phyloP scores from a whole-genome alignment of 2,888 invertebrate genomes.

The Standfussiana lucernea region DNA sequence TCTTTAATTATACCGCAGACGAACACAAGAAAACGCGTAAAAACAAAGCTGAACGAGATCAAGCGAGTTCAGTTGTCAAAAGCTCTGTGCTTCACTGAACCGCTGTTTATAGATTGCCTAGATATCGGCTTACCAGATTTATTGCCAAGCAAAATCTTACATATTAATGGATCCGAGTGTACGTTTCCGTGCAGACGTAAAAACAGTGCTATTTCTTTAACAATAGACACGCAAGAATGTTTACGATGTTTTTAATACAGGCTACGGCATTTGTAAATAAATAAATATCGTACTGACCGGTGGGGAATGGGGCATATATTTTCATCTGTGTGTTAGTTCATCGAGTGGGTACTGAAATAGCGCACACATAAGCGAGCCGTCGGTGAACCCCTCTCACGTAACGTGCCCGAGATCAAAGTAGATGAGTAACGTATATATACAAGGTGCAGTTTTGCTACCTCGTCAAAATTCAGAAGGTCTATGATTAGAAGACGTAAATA shows the following conservation, averaged over 20 bases:
- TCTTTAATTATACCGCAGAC: conserved; percentile 62
- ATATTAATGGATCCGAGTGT: conserved; percentile 67
- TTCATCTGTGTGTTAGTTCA: conserved; percentile 47
- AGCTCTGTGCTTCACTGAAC: conserved; percentile 65
- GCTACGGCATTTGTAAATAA: conserved; percentile 72
- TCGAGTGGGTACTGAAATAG: conserved; percentile 54
- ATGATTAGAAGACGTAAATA: too few relatives aligned
- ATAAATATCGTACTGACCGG: conserved; percentile 68
- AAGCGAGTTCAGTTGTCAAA: conserved; percentile 66
- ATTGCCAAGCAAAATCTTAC: conserved; percentile 61
- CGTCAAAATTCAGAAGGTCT: too few relatives aligned
- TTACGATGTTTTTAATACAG: conserved; percentile 80
- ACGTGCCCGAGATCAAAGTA: conserved; percentile 57
- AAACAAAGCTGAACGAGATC: conserved; percentile 52
- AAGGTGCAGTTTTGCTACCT: too few relatives aligned
- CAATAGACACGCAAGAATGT: conserved; percentile 78
- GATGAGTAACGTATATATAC: conserved; percentile 25
- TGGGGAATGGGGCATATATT: conserved; percentile 40
- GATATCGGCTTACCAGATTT: conserved; percentile 63
- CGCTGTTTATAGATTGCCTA: conserved; percentile 63
- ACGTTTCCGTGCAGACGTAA: conserved; percentile 71
- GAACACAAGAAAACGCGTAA: conserved; percentile 50
- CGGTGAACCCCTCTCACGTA: conserved; percentile 47
- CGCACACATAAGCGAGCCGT: conserved; percentile 44
- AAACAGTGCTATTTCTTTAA: conserved; percentile 74